These are phyloP conservation scores for Tichodroma muraria DNA, from an alignment of 2,113 vertebrate genomes.

Conservation along the genomic window DNA sequence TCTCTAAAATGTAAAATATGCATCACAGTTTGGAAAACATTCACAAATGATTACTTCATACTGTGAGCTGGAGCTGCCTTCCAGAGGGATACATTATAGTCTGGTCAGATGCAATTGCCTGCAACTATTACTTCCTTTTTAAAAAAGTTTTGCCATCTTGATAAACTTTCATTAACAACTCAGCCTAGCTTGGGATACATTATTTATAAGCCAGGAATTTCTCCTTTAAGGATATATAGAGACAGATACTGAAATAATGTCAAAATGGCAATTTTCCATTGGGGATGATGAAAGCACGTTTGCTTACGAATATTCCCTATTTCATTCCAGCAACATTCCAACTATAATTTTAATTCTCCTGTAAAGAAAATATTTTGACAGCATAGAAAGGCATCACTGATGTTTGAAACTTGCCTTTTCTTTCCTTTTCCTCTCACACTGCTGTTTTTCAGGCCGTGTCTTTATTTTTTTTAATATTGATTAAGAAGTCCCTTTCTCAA, in stretches of 20 bases:
- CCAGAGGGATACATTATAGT: not conserved
- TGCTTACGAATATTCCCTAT: not conserved
- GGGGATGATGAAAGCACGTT: not conserved
- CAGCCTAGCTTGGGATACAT: not conserved
- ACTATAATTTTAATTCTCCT: conserved; percentile 44
- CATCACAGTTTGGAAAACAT: conserved; percentile 35
- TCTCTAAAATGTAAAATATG: conserved; percentile 45
- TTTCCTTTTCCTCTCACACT: conserved; percentile 19
- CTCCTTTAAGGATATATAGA: not conserved
- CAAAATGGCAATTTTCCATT: not conserved
- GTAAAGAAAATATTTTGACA: conserved; percentile 56
- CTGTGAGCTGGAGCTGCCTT: conserved; percentile 18
- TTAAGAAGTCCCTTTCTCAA: not conserved
- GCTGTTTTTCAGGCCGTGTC: conserved; percentile 35
- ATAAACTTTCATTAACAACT: not conserved
- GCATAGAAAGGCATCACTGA: not conserved
- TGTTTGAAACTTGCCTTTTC: conserved; percentile 51
- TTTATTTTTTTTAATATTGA: not conserved
- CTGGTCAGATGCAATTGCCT: conserved; percentile 4
- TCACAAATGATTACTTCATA: conserved; percentile 33
- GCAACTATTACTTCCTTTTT: not conserved
- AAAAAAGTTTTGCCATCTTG: not conserved
- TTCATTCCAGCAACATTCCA: conserved; percentile 1
- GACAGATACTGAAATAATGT: not conserved
- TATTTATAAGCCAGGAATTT: not conserved